Base-by-base conservation (phyloP, 2,888 invertebrate genomes). In the Perizoma affinitatum region DNA sequence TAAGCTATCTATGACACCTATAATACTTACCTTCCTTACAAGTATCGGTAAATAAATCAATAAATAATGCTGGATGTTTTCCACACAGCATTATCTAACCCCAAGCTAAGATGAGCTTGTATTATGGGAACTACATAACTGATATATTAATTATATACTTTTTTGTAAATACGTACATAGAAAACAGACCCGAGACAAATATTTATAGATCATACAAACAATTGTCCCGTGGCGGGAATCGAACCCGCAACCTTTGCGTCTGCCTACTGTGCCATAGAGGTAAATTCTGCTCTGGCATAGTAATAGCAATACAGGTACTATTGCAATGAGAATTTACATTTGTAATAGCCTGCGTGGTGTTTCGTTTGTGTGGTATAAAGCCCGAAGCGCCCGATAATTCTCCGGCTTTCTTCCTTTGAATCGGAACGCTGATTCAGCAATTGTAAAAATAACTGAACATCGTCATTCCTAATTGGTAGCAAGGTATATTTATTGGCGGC, bases 291-390 rank as follows among this genome's bases (percentile, higher is more conserved):
- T 22, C 22, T 22, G 9, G 33, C 48, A 40, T 22, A 11, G 36
- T 38, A 38, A 51, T 44, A 48, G 51, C 42, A 56, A 48, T 40
- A 56, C 48, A 61, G 41, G 53, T 58, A 34, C 42, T 49, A 58
- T 61, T 57, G 46, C 50, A 34, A 54, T 61, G 57, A 54, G 42
- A 54, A 50, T 57, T 57, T 57, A 57, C 41, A 57, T 44, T 40
- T 54, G 49, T 36, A 52, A 53, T 52, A 61, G 40, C 53, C 48
- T 61, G 8, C 41, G 11, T 35, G 38, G 46, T 22, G 41, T 54
- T 54, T 49, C 56, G 41, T 49, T 54, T 60, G 54, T 44, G 49
- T 57, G 53, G 46, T 53, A 50, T 51, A 55, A 49, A 57, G 45
- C 57, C 41, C 36, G 41, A 41, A 53, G 49, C 53, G 40, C 41